Evolutionary conservation across 2,113 vertebrate genomes (phyloP).

Genomic region (Zosterops borbonicus): DNA sequence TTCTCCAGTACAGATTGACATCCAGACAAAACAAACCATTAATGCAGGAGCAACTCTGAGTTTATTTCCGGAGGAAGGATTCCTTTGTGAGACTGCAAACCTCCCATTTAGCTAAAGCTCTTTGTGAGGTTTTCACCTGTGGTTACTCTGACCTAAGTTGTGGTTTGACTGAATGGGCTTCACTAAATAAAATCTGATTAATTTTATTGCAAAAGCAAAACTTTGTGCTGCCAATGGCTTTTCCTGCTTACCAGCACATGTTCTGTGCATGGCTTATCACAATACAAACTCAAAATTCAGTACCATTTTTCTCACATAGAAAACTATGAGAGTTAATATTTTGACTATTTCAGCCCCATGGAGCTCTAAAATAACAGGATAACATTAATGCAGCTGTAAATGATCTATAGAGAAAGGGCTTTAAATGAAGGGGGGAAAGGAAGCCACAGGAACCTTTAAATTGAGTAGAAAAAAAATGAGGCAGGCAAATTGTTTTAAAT

Average conservation of each 20-base stretch:
- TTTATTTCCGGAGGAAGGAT: conserved; percentile 31
- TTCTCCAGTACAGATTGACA: background rate
- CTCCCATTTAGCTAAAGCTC: background rate
- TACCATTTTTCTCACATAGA: background rate
- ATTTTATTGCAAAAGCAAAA: background rate
- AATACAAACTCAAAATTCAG: background rate
- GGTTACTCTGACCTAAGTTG: background rate
- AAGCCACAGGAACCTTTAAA: background rate
- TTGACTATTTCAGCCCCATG: background rate
- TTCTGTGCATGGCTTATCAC: background rate
- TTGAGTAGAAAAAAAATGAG: background rate
- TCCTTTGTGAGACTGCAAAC: background rate
- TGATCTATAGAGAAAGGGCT: background rate
- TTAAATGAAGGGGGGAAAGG: background rate
- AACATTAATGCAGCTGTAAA: background rate
- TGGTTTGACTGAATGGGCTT: background rate
- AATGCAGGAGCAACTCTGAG: background rate
- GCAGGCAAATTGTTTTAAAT: background rate
- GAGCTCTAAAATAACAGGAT: background rate
- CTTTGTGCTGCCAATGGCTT: background rate
- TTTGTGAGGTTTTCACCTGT: background rate
- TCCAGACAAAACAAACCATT: conserved; percentile 51
- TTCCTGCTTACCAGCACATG: background rate
- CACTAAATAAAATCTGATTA: background rate
- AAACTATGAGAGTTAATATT: background rate